Evolutionary conservation across 2,797 vertebrate genomes (phyloP), one percentile per base, ranked within the genome.

Genomic region (Protonibea diacanthus): DNA sequence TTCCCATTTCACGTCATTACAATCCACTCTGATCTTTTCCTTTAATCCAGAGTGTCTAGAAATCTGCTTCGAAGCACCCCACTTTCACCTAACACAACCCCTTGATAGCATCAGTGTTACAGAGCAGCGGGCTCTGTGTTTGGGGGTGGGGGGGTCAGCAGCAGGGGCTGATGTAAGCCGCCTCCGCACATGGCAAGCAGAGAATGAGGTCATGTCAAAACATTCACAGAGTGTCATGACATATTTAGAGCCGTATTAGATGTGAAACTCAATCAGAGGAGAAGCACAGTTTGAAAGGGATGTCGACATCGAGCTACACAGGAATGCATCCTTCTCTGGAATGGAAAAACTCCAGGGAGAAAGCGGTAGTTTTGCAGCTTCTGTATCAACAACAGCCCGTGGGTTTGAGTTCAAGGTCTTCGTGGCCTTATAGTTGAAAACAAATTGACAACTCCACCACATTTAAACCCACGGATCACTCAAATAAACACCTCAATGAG

Each of bases 141-240:
- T 1, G 10, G 44, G 6, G 62, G 63, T 1, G 77, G 51, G 11
- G 17, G 58, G 83, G 86, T 83, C 83, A 83, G 73, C 70, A 48
- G 82, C 64, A 60, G 66, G 79, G 68, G 82, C 65, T 83, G 86
- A 89, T 82, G 82, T 69, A 81, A 87, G 67, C 78, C 25, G 38
- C 52, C 81, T 76, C 61, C 56, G 47, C 78, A 82, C 77, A 73
- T 78, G 81, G 68, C 72, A 78, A 78, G 68, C 72, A 5, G 59
- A 74, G 84, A 88, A 87, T 82, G 81, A 91, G 89, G 86, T 86
- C 76, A 86, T 79, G 88, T 88, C 78, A 81, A 88, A 91, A 85
- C 83, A 85, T 78, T 74, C 60, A 61, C 48, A 13, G 44, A 59
- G 56, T 63, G 63, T 74, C 78, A n/a, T 86, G 87, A 87, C 76